These are phyloP conservation scores for Plumapathes pennacea DNA, from an alignment of 92 coral and sea anemone genomes.

Conservation along the genomic window DNA sequence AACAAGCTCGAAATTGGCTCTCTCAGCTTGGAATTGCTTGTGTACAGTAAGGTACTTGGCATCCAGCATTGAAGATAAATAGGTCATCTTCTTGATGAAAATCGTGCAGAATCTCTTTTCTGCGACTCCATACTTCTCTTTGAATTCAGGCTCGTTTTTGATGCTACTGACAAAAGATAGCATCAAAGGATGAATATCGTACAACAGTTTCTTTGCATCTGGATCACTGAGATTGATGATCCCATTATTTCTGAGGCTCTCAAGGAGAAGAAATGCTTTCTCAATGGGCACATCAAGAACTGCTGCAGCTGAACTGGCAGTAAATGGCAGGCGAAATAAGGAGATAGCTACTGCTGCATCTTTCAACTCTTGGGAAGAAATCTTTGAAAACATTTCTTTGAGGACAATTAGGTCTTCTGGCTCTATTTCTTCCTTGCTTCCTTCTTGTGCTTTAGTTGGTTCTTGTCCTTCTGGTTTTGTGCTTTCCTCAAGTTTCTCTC, in stretches of 20 bases:
- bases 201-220: constrained; percentile 36
- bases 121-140: constrained; percentile 22
- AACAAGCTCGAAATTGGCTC: constrained; percentile 55
- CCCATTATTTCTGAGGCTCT: constrained; percentile 28
- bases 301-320: constrained; percentile 47
- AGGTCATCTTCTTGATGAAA: constrained; percentile 42
- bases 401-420: constrained; percentile 11
- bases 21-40: constrained; percentile 18
- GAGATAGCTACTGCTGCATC: constrained; percentile 61
- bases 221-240: constrained; percentile 19
- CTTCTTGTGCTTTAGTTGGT: constrained; percentile 8
- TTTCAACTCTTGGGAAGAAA: constrained; percentile 42
- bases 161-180: constrained; percentile 45
- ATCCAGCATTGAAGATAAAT: constrained; percentile 38
- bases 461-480: constrained; percentile 3
- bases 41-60: constrained; percentile 42
- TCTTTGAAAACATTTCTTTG: constrained; percentile 37
- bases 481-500: not conserved
- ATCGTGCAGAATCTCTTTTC: constrained; percentile 42
- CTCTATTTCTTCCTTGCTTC: constrained; percentile 12
- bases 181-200: constrained; percentile 67
- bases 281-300: constrained; percentile 13
- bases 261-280: constrained; percentile 42
- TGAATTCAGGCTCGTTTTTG: constrained; percentile 6
- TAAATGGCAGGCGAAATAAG: constrained; percentile 54